phyloP scores from a whole-genome alignment of 1,140 invertebrate species.

The Drosophila willistoni region DNA sequence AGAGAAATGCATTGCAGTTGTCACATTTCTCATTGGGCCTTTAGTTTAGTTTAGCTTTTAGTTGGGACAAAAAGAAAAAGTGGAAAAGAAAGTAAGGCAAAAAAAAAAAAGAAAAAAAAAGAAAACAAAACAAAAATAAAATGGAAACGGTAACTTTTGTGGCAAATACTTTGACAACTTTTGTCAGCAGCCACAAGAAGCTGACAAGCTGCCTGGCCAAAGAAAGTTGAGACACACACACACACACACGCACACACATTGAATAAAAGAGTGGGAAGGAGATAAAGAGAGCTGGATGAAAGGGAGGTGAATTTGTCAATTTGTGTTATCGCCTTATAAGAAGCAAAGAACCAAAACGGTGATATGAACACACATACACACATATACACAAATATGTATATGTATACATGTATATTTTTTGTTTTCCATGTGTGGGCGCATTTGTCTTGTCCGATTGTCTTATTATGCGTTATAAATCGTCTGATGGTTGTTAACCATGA shows the following conservation, averaged over 20 bases:
- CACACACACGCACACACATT: background rate
- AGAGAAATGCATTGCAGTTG: slow-evolving; percentile 38
- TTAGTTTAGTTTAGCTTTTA: slow-evolving; percentile 61
- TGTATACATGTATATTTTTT: background rate
- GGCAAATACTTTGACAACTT: slow-evolving; percentile 64
- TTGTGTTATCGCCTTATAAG: slow-evolving; percentile 63
- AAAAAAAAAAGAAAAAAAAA: background rate
- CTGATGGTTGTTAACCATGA: slow-evolving; percentile 70
- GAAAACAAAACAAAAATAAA: slow-evolving; percentile 5
- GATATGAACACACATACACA: background rate
- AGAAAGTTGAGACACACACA: slow-evolving; percentile 31
- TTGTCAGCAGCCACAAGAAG: slow-evolving; percentile 38
- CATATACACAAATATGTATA: too few species aligned
- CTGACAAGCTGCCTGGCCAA: slow-evolving; percentile 43
- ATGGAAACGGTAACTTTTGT: slow-evolving; percentile 59
- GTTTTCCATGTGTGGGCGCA: slow-evolving; percentile 28
- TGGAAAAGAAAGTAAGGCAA: background rate
- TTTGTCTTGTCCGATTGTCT: slow-evolving; percentile 56
- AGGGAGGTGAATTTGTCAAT: slow-evolving; percentile 50
- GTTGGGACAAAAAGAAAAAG: slow-evolving; percentile 29
- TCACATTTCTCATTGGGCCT: slow-evolving; percentile 48
- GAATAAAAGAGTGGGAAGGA: background rate
- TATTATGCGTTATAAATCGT: slow-evolving; percentile 70
- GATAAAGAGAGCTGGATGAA: background rate
- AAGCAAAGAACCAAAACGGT: slow-evolving; percentile 18